Conservation (phyloP, 2,888 invertebrate species). For the Caprella mutica region DNA sequence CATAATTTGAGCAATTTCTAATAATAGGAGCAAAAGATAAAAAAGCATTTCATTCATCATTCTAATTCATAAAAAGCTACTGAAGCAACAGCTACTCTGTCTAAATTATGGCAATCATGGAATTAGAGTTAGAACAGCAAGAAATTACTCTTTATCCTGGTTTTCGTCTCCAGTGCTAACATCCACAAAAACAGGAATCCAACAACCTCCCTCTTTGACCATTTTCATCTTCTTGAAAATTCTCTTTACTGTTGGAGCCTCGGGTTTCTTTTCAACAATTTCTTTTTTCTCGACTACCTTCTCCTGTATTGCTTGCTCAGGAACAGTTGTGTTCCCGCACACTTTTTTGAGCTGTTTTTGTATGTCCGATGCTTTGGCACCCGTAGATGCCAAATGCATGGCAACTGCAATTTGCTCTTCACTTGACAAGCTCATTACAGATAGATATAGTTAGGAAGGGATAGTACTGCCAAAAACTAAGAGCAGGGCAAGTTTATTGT, state of each 20-base stretch:
- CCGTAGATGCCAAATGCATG: not conserved
- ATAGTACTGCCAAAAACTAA: no score
- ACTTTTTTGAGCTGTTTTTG: not conserved
- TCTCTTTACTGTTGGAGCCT: not conserved
- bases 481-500: no score
- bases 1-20: no score
- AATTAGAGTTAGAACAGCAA: no score
- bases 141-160: no score
- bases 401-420: conserved; percentile 3
- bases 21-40: no score
- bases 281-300: not conserved
- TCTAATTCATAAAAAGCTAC: no score
- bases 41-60: no score
- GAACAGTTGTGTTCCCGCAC: not conserved
- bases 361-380: not conserved
- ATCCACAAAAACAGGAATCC: conserved; percentile 6
- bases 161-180: no score
- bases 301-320: not conserved
- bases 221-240: conserved; percentile 8
- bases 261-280: not conserved
- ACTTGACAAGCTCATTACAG: not conserved
- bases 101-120: no score
- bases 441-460: no score
- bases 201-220: conserved; percentile 7
- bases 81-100: no score